These are phyloP conservation scores for Drosophila phalerata DNA, from an alignment of 2,888 invertebrate species.

Conservation along the genomic window DNA sequence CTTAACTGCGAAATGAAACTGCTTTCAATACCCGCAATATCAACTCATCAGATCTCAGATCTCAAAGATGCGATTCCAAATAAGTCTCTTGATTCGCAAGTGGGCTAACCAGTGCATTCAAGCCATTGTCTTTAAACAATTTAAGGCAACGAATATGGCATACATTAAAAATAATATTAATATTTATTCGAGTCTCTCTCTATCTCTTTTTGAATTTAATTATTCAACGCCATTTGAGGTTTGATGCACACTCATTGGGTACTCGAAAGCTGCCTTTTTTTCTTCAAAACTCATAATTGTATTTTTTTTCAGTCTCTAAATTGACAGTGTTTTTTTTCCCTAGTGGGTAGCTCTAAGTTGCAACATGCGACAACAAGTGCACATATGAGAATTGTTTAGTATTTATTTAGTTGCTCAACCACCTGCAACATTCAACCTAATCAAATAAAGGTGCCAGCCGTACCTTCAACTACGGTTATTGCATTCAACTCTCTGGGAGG, in stretches of 20 bases:
- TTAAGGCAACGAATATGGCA: slow-evolving; percentile 54
- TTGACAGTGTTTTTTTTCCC: slow-evolving; percentile 36
- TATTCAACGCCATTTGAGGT: slow-evolving; percentile 55
- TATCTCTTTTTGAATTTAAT: slow-evolving; percentile 45
- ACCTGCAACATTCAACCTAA: slow-evolving; percentile 14
- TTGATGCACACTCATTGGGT: slow-evolving; percentile 36
- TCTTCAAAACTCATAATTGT: slow-evolving; percentile 30
- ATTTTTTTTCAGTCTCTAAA: slow-evolving; percentile 14
- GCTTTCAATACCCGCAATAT: slow-evolving; percentile 34
- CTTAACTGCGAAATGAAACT: slow-evolving; percentile 39
- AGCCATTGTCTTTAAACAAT: slow-evolving; percentile 47
- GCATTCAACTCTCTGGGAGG: slow-evolving; percentile 23
- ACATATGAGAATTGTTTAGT: neutral
- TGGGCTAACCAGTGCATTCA: slow-evolving; percentile 70
- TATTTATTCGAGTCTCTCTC: slow-evolving; percentile 22
- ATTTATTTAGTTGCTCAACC: slow-evolving; percentile 26
- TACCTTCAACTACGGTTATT: slow-evolving; percentile 7
- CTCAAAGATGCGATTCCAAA: slow-evolving; percentile 40
- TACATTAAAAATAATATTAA: slow-evolving; percentile 51
- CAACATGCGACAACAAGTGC: slow-evolving; percentile 23
- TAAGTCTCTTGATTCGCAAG: slow-evolving; percentile 42
- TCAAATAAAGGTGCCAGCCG: slow-evolving; percentile 33
- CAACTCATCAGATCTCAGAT: slow-evolving; percentile 30
- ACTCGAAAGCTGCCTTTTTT: slow-evolving; percentile 46
- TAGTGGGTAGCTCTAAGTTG: slow-evolving; percentile 59